A percentile compares a stretch with the other conserved stretches of the same genome.
These are phyloP conservation scores for Sitta europaea DNA, from an alignment of 2,113 vertebrate genomes.

Conservation along the genomic window DNA sequence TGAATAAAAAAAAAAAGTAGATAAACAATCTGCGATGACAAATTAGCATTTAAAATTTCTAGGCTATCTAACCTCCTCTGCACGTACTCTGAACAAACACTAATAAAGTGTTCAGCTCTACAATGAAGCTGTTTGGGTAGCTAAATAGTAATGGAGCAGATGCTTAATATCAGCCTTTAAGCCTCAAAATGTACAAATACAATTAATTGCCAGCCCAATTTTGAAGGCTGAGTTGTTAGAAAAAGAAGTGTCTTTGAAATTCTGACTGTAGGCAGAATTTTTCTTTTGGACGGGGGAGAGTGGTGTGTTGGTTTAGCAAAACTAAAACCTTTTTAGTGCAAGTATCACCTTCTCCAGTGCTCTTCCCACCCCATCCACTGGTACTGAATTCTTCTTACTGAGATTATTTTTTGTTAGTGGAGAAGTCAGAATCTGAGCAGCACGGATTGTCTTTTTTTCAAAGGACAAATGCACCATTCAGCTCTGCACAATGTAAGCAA, in stretches of 20 bases:
- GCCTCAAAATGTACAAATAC: constrained; percentile 46
- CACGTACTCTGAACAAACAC: constrained; percentile 43
- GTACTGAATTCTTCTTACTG: neutral
- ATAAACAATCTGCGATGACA: constrained; percentile 49
- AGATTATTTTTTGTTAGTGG: neutral
- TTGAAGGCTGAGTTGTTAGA: neutral
- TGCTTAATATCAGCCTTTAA: constrained; percentile 64
- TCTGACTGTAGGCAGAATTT: neutral
- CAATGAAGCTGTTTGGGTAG: constrained; percentile 36
- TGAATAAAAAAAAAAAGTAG: constrained; percentile 15
- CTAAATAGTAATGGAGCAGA: constrained; percentile 43
- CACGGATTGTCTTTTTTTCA: neutral
- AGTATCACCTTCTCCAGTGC: neutral
- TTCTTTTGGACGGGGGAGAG: neutral
- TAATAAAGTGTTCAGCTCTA: constrained; percentile 34
- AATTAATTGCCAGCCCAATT: constrained; percentile 30
- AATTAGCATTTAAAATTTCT: constrained; percentile 51
- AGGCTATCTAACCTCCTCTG: constrained; percentile 44
- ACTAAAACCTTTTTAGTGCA: neutral
- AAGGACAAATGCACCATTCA: constrained; percentile 15
- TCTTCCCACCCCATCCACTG: neutral
- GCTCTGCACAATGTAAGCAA: neutral
- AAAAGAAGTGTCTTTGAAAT: neutral
- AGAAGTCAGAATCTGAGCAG: neutral
- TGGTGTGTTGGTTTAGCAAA: neutral